These are phyloP conservation scores for Chloroclystis v-ata DNA, from an alignment of 2,888 invertebrate species.

Conservation along the genomic window DNA sequence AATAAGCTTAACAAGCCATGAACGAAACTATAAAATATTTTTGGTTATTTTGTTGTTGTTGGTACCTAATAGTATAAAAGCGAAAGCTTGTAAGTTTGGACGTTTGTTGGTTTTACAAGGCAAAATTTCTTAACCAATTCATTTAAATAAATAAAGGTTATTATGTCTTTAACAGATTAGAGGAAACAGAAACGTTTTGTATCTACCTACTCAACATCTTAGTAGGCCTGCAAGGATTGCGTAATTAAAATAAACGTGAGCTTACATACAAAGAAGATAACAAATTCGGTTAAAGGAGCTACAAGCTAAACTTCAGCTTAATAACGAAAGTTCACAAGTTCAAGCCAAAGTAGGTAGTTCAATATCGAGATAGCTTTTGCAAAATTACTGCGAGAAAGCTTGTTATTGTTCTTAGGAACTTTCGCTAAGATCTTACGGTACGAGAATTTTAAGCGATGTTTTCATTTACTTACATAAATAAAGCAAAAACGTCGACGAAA, in stretches of 20 bases:
- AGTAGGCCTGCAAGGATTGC: too few relatives aligned
- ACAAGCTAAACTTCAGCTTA: background rate
- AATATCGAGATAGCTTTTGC: slow-evolving; percentile 7
- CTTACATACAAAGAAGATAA: too few relatives aligned
- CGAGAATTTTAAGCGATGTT: slow-evolving; percentile 6
- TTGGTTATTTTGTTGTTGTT: too few relatives aligned
- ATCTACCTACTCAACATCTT: too few relatives aligned
- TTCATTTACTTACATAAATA: background rate
- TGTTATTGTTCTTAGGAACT: slow-evolving; percentile 3
- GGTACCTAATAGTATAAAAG: too few relatives aligned
- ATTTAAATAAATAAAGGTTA: too few relatives aligned
- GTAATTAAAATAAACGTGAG: too few relatives aligned
- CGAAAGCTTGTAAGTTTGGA: too few relatives aligned
- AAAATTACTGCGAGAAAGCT: slow-evolving; percentile 1
- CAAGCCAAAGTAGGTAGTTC: slow-evolving; percentile 9
- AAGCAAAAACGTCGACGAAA: background rate
- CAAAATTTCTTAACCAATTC: too few relatives aligned
- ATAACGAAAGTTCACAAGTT: slow-evolving; percentile 9
- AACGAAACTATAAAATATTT: background rate
- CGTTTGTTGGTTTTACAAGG: too few relatives aligned
- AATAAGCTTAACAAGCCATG: background rate
- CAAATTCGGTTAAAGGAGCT: background rate
- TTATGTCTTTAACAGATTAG: too few relatives aligned
- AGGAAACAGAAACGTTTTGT: too few relatives aligned
- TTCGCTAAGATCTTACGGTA: slow-evolving; percentile 4